phyloP scores from a whole-genome alignment of 64 coral and sea anemone species.

The Cladopsammia gracilis region DNA sequence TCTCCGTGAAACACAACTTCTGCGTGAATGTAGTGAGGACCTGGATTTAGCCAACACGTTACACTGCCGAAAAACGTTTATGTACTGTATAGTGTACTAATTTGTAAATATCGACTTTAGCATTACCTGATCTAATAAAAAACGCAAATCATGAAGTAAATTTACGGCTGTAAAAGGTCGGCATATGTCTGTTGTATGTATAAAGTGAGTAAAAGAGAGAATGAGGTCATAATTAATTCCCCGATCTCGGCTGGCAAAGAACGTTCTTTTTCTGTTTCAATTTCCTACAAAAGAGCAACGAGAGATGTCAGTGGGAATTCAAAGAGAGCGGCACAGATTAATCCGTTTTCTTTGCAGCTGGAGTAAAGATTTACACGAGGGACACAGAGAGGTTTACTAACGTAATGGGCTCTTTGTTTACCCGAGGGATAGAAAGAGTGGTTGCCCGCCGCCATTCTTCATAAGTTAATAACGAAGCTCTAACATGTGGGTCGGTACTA shows the following conservation, averaged over 20 bases:
- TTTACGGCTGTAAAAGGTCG: not conserved
- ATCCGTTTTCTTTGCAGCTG: conserved; percentile 2
- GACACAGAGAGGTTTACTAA: not conserved
- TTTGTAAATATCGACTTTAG: conserved; percentile 51
- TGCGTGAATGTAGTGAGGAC: too few species aligned
- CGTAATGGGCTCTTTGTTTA: conserved; percentile 54
- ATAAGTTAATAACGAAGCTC: conserved; percentile 38
- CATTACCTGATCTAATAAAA: conserved; percentile 38
- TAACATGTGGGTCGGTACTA: conserved; percentile 9
- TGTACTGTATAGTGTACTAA: not conserved
- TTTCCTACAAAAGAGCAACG: not conserved
- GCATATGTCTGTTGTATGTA: not conserved
- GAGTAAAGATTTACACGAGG: not conserved
- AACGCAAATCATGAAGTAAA: conserved; percentile 12
- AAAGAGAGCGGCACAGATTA: not conserved
- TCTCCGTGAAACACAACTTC: too few species aligned
- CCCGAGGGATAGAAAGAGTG: conserved; percentile 18
- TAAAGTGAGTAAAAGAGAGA: not conserved
- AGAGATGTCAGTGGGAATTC: not conserved
- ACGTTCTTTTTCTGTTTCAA: not conserved
- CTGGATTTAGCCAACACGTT: too few species aligned
- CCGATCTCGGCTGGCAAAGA: not conserved
- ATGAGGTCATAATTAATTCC: not conserved
- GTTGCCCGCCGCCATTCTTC: conserved; percentile 32
- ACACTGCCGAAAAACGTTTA: too few species aligned